These are phyloP conservation scores for Pelodiscus sinensis DNA, from an alignment of 2,113 vertebrate species.

Conservation along the genomic window DNA sequence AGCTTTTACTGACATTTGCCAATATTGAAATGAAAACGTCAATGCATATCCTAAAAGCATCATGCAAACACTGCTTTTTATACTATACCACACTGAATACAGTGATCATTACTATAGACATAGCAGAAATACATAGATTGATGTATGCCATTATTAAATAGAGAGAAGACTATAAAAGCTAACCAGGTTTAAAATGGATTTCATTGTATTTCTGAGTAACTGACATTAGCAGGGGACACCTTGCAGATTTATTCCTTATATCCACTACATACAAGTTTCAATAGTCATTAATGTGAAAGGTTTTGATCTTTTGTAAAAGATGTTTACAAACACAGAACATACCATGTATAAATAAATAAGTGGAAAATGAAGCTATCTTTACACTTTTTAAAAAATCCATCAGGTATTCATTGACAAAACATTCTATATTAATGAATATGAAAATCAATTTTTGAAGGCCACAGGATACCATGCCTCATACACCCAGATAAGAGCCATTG, in stretches of 20 bases:
- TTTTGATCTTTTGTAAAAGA: conserved; percentile 40
- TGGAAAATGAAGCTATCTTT: not conserved
- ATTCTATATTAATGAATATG: not conserved
- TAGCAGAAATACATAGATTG: not conserved
- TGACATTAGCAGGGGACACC: conserved; percentile 13
- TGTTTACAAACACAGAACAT: not conserved
- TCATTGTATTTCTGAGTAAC: not conserved
- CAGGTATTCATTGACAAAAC: not conserved
- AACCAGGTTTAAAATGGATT: not conserved
- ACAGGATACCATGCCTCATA: not conserved
- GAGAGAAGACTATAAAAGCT: not conserved
- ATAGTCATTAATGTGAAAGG: not conserved
- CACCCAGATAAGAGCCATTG: not conserved
- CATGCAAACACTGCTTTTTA: not conserved
- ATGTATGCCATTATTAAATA: not conserved
- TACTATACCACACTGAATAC: not conserved
- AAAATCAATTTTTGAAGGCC: not conserved
- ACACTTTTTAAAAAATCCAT: not conserved
- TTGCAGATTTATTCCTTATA: not conserved
- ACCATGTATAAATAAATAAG: conserved; percentile 6
- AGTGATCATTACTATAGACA: not conserved
- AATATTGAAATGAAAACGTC: conserved; percentile 19
- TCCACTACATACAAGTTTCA: not conserved
- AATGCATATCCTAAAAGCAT: not conserved
- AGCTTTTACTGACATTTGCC: conserved; percentile 42